A percentile compares a stretch with the other conserved stretches of the same genome.
Evolutionary conservation across 2,113 vertebrate species (phyloP).

Genomic region (Formicarius rufipectus): DNA sequence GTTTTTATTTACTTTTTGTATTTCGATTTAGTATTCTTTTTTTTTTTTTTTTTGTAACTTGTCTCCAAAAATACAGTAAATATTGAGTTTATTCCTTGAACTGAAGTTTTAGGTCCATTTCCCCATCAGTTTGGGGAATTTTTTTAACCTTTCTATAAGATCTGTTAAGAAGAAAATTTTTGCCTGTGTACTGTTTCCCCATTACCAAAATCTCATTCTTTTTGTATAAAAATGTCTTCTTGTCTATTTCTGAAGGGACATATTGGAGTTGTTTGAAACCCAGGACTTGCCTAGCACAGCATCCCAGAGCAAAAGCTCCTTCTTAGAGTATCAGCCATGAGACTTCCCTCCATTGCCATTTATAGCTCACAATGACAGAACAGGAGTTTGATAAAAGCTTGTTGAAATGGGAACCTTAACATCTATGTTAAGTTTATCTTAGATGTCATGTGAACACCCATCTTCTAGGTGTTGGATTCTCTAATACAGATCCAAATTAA

Average conservation of each 20-base stretch:
- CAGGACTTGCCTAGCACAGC: fast-evolving
- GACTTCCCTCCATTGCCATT: background rate
- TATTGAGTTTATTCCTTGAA: background rate
- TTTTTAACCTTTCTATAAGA: background rate
- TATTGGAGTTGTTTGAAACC: background rate
- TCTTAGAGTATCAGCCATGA: background rate
- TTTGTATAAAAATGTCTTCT: background rate
- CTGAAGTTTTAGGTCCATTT: background rate
- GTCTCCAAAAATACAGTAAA: background rate
- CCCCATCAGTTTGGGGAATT: fast-evolving
- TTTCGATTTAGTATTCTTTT: background rate
- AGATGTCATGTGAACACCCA: background rate
- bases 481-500: background rate
- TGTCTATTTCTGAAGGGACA: background rate
- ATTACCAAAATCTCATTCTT: background rate
- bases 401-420: background rate
- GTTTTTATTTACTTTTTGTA: background rate
- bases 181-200: background rate
- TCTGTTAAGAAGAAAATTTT: background rate
- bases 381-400: background rate
- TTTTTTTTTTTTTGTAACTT: background rate
- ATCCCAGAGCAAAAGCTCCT: background rate
- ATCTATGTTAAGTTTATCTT: background rate
- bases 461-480: background rate
- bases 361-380: background rate